A percentile compares a stretch with the other conserved stretches of the same genome.
Conservation (phyloP, 2,797 vertebrate genomes). For the Neosalanx taihuensis region DNA sequence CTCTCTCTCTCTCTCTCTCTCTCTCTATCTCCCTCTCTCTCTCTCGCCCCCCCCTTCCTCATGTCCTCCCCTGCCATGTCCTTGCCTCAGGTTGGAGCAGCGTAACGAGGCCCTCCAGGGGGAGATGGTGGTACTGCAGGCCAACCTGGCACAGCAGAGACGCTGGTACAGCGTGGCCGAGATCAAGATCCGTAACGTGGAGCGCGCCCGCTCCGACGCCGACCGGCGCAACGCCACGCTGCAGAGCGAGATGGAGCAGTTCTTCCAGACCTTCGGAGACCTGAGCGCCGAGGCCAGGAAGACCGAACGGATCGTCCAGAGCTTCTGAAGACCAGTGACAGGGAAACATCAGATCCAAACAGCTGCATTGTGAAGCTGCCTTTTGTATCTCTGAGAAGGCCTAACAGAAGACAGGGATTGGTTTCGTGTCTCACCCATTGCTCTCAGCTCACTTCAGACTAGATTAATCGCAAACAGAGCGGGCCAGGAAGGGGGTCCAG, state of each 20-base stretch:
- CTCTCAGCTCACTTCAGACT: not conserved
- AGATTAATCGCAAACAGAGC: not conserved
- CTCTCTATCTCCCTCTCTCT: not conserved
- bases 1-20: not conserved
- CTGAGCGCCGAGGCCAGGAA: constrained; percentile 52
- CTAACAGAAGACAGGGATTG: not conserved
- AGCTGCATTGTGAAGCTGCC: not conserved
- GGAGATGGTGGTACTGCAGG: constrained; percentile 62
- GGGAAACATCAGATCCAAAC: not conserved
- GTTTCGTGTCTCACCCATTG: not conserved
- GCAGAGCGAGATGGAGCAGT: constrained; percentile 77
- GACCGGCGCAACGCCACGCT: constrained; percentile 71
- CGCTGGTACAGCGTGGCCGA: constrained; percentile 66
- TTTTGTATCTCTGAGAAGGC: not conserved
- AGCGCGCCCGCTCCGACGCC: constrained; percentile 70
- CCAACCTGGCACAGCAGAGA: constrained; percentile 73
- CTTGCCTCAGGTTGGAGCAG: constrained; percentile 72
- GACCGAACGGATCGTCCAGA: constrained; percentile 54
- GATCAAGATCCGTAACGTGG: constrained; percentile 71
- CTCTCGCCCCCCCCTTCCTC: not conserved
- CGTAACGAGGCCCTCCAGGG: constrained; percentile 67
- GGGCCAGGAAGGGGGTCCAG: too few relatives aligned
- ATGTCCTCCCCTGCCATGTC: not conserved
- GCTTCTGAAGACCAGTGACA: constrained; percentile 56
- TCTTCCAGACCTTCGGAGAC: constrained; percentile 74